Evolutionary conservation across 2,797 vertebrate species (phyloP), one percentile per base, ranked within the genome.

Genomic region (Enoplosus armatus): DNA sequence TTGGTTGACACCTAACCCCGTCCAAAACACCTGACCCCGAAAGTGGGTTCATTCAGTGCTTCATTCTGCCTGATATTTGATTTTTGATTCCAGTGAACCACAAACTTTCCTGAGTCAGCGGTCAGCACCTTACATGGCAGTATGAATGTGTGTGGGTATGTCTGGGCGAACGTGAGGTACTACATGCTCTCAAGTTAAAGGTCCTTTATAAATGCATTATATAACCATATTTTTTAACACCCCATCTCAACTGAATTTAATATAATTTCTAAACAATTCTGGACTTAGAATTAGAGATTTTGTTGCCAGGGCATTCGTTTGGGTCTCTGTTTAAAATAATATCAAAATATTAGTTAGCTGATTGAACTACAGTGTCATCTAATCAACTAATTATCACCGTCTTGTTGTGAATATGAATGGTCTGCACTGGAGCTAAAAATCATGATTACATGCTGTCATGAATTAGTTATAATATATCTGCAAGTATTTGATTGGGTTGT

Each of bases 1-100:
- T 64, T 74, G 31, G 47, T 77, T 72, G 53, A 82, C 41, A 29
- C 64, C 27, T 55, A 39, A 71, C 29, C 24, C 6, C 6, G 12
- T 51, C 43, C 4, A 24, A 18, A 55, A 63, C 33, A 61, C 41
- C 39, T 60, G 0, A 29, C 1, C 5, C 5, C 45, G n/a, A 53
- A 58, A 12, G n/a, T 60, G 10, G 14, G 20, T 10, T 3, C 6
- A 27, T 31, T 58, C 20, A 37, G 15, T 27, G 16, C 20, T 11
- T 29, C 8, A 2, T 43, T 65, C 24, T 27, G n/a, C 5, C 18
- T 7, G 4, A 22, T 24, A 6, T 50, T 59, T 47, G 7, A 60
- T 16, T 71, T 47, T 37, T 31, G 15, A 37, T 47, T 62, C 7
- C 10, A 0, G 1, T 56, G 11, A 73, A 66, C 39, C 15, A 6